A percentile compares a stretch with the other conserved stretches of the same genome.
These are phyloP conservation scores for Zaprionus gabonicus DNA, from an alignment of 1,140 invertebrate species.

Conservation along the genomic window DNA sequence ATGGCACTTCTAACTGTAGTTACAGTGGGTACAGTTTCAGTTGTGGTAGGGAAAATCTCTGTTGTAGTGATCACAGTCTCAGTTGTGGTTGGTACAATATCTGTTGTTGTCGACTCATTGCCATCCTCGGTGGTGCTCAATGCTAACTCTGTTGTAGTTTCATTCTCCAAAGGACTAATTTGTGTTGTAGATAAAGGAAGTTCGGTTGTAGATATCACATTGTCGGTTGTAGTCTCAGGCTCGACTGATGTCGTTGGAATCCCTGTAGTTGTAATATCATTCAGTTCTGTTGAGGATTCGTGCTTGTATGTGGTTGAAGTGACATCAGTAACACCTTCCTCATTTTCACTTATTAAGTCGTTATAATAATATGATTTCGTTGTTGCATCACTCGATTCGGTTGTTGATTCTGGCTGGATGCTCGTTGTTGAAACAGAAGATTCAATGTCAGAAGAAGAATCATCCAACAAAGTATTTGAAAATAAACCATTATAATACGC, in stretches of 20 bases:
- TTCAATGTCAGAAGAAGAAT: neutral
- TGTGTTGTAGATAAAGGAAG: neutral
- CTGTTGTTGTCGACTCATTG: neutral
- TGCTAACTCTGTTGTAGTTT: slow-evolving; percentile 3
- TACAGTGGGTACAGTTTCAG: neutral
- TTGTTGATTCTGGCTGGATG: neutral
- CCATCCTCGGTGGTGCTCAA: neutral
- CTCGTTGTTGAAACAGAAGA: neutral
- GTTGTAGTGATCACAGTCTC: neutral
- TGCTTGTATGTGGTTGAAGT: neutral
- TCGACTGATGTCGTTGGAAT: neutral
- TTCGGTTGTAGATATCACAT: neutral
- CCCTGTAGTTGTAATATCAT: neutral
- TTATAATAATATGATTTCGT: neutral
- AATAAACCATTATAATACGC: neutral
- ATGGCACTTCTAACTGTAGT: neutral
- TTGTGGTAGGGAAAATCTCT: slow-evolving; percentile 16
- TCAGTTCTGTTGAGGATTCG: neutral
- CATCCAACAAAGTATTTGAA: neutral
- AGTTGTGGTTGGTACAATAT: slow-evolving; percentile 12
- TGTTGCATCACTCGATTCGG: neutral
- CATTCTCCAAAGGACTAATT: neutral
- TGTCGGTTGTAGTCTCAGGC: neutral
- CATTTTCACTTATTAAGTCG: too few relatives aligned
- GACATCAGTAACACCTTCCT: too few relatives aligned